These are phyloP conservation scores for Falcaria lacertinaria DNA, from an alignment of 2,888 invertebrate species.

Conservation along the genomic window DNA sequence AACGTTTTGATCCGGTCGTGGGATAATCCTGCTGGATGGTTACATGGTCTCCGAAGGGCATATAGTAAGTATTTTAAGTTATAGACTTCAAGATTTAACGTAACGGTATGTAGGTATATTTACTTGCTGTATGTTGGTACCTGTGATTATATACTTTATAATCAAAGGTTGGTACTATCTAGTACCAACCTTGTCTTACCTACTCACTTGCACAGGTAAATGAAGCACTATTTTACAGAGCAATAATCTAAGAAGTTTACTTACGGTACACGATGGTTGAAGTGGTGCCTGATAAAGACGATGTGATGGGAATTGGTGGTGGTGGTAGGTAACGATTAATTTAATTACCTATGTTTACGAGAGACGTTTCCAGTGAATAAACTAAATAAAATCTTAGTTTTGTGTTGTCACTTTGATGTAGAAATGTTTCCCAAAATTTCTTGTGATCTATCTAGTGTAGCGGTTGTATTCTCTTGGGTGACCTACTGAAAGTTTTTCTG, in stretches of 20 bases:
- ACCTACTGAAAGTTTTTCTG: too few relatives aligned
- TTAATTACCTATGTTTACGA: neutral
- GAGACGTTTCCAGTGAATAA: too few relatives aligned
- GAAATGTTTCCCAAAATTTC: too few relatives aligned
- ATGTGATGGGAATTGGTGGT: neutral
- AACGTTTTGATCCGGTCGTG: conserved; percentile 57
- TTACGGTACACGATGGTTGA: neutral
- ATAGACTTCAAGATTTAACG: neutral
- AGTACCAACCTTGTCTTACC: neutral
- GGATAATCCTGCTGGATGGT: conserved; percentile 52
- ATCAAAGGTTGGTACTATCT: too few relatives aligned
- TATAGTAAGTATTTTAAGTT: conserved; percentile 37
- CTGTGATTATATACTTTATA: too few relatives aligned
- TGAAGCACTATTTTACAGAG: conserved; percentile 2
- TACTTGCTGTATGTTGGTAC: too few relatives aligned
- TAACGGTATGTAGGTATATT: too few relatives aligned
- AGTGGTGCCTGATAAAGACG: neutral
- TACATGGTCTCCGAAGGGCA: conserved; percentile 36
- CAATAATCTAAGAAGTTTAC: neutral
- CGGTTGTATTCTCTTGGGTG: too few relatives aligned
- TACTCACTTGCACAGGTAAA: neutral
- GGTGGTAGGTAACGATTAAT: conserved; percentile 2
- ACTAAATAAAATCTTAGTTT: too few relatives aligned
- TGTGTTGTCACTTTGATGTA: too few relatives aligned
- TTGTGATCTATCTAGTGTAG: too few relatives aligned